Evolutionary conservation across 2,797 vertebrate genomes (phyloP).

Genomic region (Acridotheres tristis): DNA sequence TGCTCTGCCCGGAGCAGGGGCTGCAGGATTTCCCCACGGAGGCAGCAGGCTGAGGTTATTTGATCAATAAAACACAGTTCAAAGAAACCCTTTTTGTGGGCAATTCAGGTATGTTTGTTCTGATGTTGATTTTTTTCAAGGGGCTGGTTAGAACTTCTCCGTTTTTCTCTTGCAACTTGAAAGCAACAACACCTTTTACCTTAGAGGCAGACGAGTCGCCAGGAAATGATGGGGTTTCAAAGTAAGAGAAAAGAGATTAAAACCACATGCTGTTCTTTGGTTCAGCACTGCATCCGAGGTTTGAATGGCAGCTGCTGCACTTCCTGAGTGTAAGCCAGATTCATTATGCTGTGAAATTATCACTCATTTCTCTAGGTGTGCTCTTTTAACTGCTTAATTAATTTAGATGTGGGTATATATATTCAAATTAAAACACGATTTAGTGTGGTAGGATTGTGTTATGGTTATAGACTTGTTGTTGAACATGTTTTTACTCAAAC

Average conservation of each 20-base stretch:
- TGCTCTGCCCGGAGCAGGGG: background rate
- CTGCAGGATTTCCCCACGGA: slow-evolving; percentile 7
- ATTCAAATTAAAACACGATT: slow-evolving; percentile 39
- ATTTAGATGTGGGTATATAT: slow-evolving; percentile 40
- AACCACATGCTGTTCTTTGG: slow-evolving; percentile 50
- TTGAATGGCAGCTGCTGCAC: slow-evolving; percentile 54
- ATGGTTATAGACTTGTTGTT: background rate
- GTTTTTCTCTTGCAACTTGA: slow-evolving; percentile 22
- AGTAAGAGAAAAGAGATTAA: slow-evolving; percentile 64
- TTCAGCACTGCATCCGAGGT: slow-evolving; percentile 1
- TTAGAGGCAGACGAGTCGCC: slow-evolving; percentile 54
- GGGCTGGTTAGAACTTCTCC: slow-evolving; percentile 26
- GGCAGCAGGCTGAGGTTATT: slow-evolving; percentile 25
- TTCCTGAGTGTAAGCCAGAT: slow-evolving; percentile 48
- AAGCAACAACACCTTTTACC: slow-evolving; percentile 62
- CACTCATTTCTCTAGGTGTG: slow-evolving; percentile 60
- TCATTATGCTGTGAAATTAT: slow-evolving; percentile 60
- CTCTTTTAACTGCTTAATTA: slow-evolving; percentile 65
- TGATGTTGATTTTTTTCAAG: slow-evolving; percentile 57
- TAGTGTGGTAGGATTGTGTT: background rate
- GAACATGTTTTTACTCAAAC: background rate
- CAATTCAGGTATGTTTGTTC: slow-evolving; percentile 52
- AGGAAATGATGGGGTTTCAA: slow-evolving; percentile 63
- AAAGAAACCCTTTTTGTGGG: slow-evolving; percentile 43
- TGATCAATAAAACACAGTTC: slow-evolving; percentile 32